Conservation (phyloP, 2,113 vertebrate species). For the Saguinus midas region DNA sequence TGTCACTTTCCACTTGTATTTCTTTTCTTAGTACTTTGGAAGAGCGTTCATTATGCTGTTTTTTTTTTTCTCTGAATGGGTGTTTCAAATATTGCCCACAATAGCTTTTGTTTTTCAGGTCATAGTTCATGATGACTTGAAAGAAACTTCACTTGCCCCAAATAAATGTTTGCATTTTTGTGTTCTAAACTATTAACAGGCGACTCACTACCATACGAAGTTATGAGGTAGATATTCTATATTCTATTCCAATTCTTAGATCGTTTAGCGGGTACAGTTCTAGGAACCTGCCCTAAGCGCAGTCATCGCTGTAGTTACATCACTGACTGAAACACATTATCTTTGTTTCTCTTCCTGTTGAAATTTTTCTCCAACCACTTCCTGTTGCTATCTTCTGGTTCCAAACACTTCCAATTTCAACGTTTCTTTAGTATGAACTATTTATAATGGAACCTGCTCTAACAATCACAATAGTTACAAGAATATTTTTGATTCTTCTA, state of each 20-base stretch:
- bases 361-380: slow-evolving; percentile 61
- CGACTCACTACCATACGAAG: background rate
- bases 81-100: background rate
- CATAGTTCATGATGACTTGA: background rate
- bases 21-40: background rate
- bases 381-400: slow-evolving; percentile 29
- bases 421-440: slow-evolving; percentile 4
- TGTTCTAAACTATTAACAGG: background rate
- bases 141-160: background rate
- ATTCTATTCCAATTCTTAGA: background rate
- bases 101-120: background rate
- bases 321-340: slow-evolving; percentile 36
- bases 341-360: slow-evolving; percentile 55
- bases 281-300: background rate
- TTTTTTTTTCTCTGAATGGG: background rate
- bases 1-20: background rate
- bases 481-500: background rate
- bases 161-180: background rate
- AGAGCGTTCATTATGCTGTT: background rate
- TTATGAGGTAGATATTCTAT: background rate
- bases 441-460: background rate
- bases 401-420: background rate
- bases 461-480: background rate
- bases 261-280: background rate
- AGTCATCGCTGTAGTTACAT: background rate